Evolutionary conservation across 2,113 vertebrate genomes (phyloP), one percentile per base, ranked within the genome.

Genomic region (Hemicordylus capensis): DNA sequence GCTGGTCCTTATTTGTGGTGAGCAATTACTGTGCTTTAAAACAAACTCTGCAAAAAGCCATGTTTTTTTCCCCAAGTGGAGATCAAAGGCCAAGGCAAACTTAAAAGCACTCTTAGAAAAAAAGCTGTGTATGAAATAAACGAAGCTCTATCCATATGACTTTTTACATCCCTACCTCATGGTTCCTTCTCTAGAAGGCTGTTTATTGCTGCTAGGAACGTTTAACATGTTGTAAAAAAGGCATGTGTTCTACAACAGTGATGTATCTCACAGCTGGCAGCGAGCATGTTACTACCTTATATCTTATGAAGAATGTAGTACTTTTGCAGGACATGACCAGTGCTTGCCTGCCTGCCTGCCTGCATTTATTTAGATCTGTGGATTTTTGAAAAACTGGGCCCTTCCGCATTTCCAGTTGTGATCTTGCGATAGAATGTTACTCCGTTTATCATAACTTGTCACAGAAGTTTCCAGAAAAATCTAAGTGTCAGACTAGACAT

Each of bases 1-100:
- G 56, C 69, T 93, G 1, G 85, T 83, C 88, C 76, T 90, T 76
- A 96, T 95, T 95, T 96, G 93, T 95, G 95, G 95, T 95, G 91
- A 94, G 95, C 4, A 91, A 96, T 93, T 96, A 94, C 92, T 91
- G 89, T 90, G 95, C 93, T 94, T 96, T 95, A 93, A 97, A 95
- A 95, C 93, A 93, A 96, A 95, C 93, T 93, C 92, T 31, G 64
- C 64, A 89, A 89, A 93, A 93, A 94, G 89, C 89, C 44, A 83
- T 75, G 24, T 64, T 66, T 89, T 94, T 96, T 95, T 51, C 34
- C 42, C 28, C 94, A 92, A 93, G 90, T 90, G 86, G 90, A 96
- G 94, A 96, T 96, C 94, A 97, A 97, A 96, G 95, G 93, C 88
- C 20, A n/a, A 93, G 89, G 82, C 88, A 80, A 94, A 95, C 95